These are phyloP conservation scores for Dufourea novaeangliae DNA, from an alignment of 1,140 invertebrate genomes.

Conservation along the genomic window DNA sequence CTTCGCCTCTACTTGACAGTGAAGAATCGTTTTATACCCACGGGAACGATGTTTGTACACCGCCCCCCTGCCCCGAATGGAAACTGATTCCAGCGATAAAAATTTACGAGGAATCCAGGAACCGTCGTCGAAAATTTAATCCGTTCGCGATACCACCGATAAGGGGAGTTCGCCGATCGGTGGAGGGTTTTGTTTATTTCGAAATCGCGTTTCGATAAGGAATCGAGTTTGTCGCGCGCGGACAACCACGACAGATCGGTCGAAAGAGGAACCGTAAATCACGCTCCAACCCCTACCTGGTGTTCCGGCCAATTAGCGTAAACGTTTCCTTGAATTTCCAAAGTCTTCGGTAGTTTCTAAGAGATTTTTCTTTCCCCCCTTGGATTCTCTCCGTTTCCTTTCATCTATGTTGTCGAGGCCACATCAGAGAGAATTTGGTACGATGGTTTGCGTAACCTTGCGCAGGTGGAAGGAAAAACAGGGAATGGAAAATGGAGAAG, in stretches of 20 bases:
- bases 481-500: no score
- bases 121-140: constrained; percentile 21
- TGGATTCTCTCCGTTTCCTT: no score
- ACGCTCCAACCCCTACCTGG: not conserved
- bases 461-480: no score
- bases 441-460: no score
- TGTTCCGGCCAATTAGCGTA: not conserved
- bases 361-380: no score
- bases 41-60: not conserved
- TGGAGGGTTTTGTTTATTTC: constrained; percentile 33
- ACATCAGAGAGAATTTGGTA: no score
- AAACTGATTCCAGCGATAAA: constrained; percentile 23
- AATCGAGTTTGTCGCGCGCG: not conserved
- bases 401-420: no score
- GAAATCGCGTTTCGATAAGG: constrained; percentile 2
- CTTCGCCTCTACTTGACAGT: not conserved
- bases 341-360: not conserved
- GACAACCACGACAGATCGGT: constrained; percentile 4
- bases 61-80: no score
- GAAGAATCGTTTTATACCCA: constrained; percentile 1
- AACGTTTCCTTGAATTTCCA: not conserved
- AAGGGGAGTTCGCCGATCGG: not conserved
- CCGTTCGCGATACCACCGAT: not conserved
- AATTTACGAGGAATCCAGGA: constrained; percentile 17
- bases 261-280: not conserved